Evolutionary conservation across 2,797 vertebrate genomes (phyloP), one percentile per base, ranked within the genome.

Genomic region (Enteromius fasciolatus): DNA sequence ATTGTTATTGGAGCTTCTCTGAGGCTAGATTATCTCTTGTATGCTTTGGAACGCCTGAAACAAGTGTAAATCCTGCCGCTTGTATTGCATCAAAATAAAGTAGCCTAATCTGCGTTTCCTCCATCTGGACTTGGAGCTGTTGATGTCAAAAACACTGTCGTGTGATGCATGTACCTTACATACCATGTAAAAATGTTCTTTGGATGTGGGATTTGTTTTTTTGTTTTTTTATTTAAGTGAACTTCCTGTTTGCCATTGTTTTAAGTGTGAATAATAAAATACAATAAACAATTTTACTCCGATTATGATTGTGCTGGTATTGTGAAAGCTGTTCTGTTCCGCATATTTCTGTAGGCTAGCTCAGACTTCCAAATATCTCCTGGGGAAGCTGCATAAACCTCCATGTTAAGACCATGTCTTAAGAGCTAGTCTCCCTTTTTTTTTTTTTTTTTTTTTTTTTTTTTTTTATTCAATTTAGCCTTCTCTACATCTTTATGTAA

Each of bases 1-100:
- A 8, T 15, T 90, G 82, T 87, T 94, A 86, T 87, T 91, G 59
- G 89, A 87, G 84, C 81, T 90, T 81, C 81, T 91, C 84, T 92
- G 89, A 92, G 89, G 90, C 5, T 57, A 25, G 20, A 48, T 3
- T 44, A 28, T 67, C 33, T 54, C n/a, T 15, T 20, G 15, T 50
- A 33, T 14, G 15, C 10, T 11, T 11, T 11, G 10, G 41, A 11
- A 73, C n/a, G 23, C 23, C 39, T 10, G n/a, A 50, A 73, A 15
- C n/a, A 23, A 8, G 66, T 39, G 10, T 64, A 14, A 36, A 7
- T 63, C 1, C 0, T 39, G 3, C 63, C 12, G 41, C 46, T 36
- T 74, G 18, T 69, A 31, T 17, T 41, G 3, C 48, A 52, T 3
- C 10, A 39, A 15, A 36, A 64, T 11, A 76, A 1, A 11, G 41